Conservation (phyloP, 1,140 invertebrate species). For the Drosophila bifasciata region DNA sequence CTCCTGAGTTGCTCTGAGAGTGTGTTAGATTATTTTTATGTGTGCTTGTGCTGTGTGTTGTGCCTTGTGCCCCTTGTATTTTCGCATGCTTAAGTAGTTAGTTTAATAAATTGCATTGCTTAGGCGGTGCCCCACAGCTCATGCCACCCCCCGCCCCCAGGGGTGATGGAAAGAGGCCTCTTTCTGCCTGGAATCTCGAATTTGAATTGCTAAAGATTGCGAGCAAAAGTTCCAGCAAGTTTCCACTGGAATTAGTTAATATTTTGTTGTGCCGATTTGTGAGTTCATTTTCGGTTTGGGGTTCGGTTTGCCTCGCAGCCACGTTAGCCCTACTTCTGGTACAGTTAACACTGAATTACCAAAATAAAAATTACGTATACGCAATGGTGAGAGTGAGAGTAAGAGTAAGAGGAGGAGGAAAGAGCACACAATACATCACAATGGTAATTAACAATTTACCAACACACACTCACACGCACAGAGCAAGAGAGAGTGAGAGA, state of each 20-base stretch:
- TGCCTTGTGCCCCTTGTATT: constrained; percentile 60
- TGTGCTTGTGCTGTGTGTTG: constrained; percentile 33
- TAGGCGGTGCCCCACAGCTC: not conserved
- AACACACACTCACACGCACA: constrained; percentile 11
- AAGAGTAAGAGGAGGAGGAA: not conserved
- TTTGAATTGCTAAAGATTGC: constrained; percentile 46
- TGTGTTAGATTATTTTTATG: constrained; percentile 76
- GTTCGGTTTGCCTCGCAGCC: not conserved
- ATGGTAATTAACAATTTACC: constrained; percentile 73
- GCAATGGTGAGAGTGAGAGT: constrained; percentile 11
- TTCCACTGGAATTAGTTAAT: constrained; percentile 26
- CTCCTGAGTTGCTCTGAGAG: constrained; percentile 57
- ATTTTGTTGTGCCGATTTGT: constrained; percentile 2
- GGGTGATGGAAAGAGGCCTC: not conserved
- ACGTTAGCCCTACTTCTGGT: not conserved
- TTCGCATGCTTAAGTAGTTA: constrained; percentile 77
- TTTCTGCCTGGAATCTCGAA: constrained; percentile 18
- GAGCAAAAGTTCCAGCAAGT: constrained; percentile 13
- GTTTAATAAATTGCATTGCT: constrained; percentile 78
- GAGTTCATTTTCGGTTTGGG: constrained; percentile 15
- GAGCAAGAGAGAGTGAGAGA: not conserved
- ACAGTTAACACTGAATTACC: not conserved
- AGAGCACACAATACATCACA: constrained; percentile 43
- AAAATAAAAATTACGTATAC: constrained; percentile 43
- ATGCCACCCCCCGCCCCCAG: no score